Evolutionary conservation across 2,888 invertebrate species (phyloP), one percentile per base, ranked within the genome.

Genomic region (Acleris emargana): DNA sequence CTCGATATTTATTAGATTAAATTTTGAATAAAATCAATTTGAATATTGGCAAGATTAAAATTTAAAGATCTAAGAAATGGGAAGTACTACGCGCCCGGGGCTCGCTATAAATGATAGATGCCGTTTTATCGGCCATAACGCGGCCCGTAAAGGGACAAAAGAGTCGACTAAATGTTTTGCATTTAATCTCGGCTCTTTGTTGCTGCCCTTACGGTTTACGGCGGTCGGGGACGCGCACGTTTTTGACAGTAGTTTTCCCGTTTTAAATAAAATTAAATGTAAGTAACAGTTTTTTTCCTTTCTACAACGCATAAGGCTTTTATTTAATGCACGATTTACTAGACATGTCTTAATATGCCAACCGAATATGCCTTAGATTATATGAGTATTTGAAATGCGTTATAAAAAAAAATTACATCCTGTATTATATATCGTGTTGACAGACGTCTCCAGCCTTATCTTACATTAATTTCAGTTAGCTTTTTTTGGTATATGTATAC

Each of bases 121-220:
- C 70, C 69, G 67, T 74, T 90, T 90, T 89, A 89, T 85, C 69
- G 87, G 69, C 87, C 74, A 86, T 89, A 87, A 89, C 81, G 68
- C 75, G 71, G 68, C 71, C 78, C 77, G 78, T 87, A 85, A 86
- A 86, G 60, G 54, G 73, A 60, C 50, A 64, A 59, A 64, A 47
- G 25, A n/a, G n/a, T 45, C 22, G 42, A 49, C 64, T 55, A 64
- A 60, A 64, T 64, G 64, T 64, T 64, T 60, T 64, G 64, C 64
- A 64, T 64, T 54, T 60, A 60, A 64, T 64, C 64, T 54, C 20
- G 20, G 28, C 53, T 60, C 64, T 64, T 64, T 64, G 64, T 64
- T 55, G 64, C 64, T 38, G 11, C 38, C 18, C 55, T 38, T 54
- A 20, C 16, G 43, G 25, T 25, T 57, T 57, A 57, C 57, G 57